Percentiles rank a stretch among this genome's conserved stretches.
Conservation (phyloP, 2,888 invertebrate species). For the Lycophotia porphyrea region DNA sequence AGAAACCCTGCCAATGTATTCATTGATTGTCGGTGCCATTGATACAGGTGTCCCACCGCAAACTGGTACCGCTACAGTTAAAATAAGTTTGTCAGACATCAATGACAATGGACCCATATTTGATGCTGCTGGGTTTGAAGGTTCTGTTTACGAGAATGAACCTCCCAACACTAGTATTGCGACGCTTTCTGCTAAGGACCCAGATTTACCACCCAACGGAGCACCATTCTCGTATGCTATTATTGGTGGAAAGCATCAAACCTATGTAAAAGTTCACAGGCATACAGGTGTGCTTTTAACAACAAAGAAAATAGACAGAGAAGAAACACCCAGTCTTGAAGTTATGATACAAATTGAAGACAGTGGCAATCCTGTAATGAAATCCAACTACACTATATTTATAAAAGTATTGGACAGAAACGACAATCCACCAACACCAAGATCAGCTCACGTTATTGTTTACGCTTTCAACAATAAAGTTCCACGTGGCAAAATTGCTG, state of each 20-base stretch:
- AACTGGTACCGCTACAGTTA: conserved; percentile 96
- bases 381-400: conserved; percentile 94
- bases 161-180: conserved; percentile 95
- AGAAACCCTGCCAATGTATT: conserved; percentile 94
- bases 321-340: conserved; percentile 93
- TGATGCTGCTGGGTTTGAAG: conserved; percentile 92
- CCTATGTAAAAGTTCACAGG: conserved; percentile 94
- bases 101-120: conserved; percentile 98
- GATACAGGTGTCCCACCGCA: conserved; percentile 97
- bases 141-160: conserved; percentile 96
- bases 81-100: conserved; percentile 95
- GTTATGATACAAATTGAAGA: conserved; percentile 96
- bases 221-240: conserved; percentile 96
- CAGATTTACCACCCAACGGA: conserved; percentile 97
- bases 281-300: conserved; percentile 95
- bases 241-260: conserved; percentile 94
- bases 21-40: conserved; percentile 95
- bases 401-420: conserved; percentile 96
- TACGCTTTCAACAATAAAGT: conserved; percentile 94
- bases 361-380: conserved; percentile 95
- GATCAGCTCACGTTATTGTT: conserved; percentile 95
- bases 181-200: conserved; percentile 96
- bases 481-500: conserved; percentile 95
- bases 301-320: conserved; percentile 95
- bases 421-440: conserved; percentile 96